Evolutionary conservation across 2,888 invertebrate genomes (phyloP).

Genomic region (Drymonia ruficornis): DNA sequence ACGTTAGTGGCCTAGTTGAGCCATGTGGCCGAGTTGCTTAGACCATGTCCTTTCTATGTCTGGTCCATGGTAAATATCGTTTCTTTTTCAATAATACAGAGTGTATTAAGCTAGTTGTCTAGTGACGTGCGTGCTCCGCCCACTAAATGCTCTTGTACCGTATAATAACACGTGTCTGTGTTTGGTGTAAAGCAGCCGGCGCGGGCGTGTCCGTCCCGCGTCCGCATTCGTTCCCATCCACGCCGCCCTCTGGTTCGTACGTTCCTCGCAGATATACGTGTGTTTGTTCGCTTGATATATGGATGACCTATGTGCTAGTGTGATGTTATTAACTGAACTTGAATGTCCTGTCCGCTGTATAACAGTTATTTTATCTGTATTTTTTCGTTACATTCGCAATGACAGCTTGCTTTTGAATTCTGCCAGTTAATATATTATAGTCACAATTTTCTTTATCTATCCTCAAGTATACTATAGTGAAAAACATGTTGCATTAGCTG

Average conservation of each 20-base stretch:
- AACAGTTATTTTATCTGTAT: no score
- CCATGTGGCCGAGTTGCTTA: no score
- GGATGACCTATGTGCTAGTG: conserved; percentile 4
- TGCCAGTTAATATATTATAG: no score
- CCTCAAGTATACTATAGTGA: no score
- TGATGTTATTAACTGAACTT: background rate
- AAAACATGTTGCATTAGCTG: no score
- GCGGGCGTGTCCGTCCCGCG: conserved; percentile 67
- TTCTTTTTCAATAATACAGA: no score
- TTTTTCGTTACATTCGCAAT: background rate
- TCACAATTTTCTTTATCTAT: no score
- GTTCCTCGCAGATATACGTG: conserved; percentile 28
- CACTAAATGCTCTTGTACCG: background rate
- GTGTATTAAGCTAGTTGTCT: background rate
- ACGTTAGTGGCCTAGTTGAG: no score
- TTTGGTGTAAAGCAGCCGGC: conserved; percentile 45
- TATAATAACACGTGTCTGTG: conserved; percentile 14
- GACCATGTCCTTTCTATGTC: no score
- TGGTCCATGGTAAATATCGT: no score
- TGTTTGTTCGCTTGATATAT: conserved; percentile 22
- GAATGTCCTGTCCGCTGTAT: no score
- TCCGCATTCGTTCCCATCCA: conserved; percentile 82
- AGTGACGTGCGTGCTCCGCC: conserved; percentile 3
- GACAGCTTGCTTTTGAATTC: no score
- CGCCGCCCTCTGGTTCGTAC: conserved; percentile 86